These are phyloP conservation scores for Acanthurus tractus DNA, from an alignment of 2,797 vertebrate species.

Conservation along the genomic window DNA sequence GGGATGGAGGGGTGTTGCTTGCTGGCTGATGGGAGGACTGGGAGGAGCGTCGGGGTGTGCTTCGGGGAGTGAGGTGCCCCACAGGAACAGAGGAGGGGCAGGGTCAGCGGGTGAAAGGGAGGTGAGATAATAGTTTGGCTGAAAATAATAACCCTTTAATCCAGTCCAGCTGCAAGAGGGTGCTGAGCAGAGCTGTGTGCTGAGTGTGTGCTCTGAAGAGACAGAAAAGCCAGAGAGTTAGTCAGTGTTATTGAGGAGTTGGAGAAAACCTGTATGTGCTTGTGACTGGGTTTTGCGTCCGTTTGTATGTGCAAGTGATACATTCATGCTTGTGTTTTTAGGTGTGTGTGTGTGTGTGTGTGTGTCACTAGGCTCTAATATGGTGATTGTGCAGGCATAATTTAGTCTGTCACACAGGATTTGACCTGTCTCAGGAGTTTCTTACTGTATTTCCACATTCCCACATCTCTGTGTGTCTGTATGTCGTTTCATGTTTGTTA, in stretches of 20 bases:
- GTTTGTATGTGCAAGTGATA: conserved; percentile 4
- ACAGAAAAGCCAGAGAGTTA: conserved; percentile 29
- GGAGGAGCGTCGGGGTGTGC: conserved; percentile 58
- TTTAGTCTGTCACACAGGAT: conserved; percentile 17
- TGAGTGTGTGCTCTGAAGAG: conserved; percentile 28
- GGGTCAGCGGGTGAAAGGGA: conserved; percentile 81
- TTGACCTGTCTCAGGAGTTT: neutral
- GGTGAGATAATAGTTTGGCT: conserved; percentile 86
- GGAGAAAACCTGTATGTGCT: conserved; percentile 38
- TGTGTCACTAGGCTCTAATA: conserved; percentile 8
- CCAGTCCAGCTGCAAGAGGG: conserved; percentile 79
- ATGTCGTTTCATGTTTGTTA: conserved; percentile 3
- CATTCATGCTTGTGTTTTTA: conserved; percentile 27
- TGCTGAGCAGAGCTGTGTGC: conserved; percentile 54
- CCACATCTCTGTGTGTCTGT: conserved; percentile 22
- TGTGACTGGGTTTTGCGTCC: neutral
- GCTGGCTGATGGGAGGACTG: conserved; percentile 58
- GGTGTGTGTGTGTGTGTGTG: conserved; percentile 1
- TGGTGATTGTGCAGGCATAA: conserved; percentile 4
- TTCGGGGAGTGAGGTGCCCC: conserved; percentile 71
- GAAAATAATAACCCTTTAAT: conserved; percentile 79
- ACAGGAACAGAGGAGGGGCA: conserved; percentile 80
- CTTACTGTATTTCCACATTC: conserved; percentile 15
- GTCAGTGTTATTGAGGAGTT: conserved; percentile 35
- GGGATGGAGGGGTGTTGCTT: conserved; percentile 46